Evolutionary conservation across 2,113 vertebrate species (phyloP).

Genomic region (Bubo scandiacus): DNA sequence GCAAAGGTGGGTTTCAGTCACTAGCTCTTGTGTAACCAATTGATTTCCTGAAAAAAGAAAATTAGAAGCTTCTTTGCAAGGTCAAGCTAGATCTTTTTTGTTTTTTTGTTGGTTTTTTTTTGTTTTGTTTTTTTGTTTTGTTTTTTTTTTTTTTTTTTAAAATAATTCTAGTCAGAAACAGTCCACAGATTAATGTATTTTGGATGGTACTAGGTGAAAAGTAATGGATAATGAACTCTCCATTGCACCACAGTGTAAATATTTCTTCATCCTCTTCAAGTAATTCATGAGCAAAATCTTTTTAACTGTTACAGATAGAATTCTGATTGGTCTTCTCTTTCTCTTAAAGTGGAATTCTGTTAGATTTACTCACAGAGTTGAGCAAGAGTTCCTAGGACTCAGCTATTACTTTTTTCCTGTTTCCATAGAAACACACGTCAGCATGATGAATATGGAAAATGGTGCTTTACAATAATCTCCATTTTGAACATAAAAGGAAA

Average conservation of each 20-base stretch:
- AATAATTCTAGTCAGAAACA: background rate
- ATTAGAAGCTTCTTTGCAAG: background rate
- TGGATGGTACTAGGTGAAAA: background rate
- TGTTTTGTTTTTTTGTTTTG: no score
- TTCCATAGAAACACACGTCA: conserved; percentile 49
- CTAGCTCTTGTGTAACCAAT: background rate
- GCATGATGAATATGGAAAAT: conserved; percentile 22
- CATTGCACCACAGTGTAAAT: background rate
- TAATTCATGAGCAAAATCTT: background rate
- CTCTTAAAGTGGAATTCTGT: background rate
- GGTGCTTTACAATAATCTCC: conserved; percentile 42
- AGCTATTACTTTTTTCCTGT: conserved; percentile 21
- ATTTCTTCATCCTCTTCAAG: background rate
- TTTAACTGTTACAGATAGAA: background rate
- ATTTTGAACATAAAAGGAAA: conserved; percentile 38
- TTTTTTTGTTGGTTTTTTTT: background rate
- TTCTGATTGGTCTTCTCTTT: background rate
- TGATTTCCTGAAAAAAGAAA: background rate
- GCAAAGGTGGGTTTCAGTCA: background rate
- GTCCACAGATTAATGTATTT: background rate
- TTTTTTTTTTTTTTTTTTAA: background rate
- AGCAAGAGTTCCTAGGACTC: background rate
- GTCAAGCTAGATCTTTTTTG: background rate
- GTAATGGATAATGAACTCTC: background rate
- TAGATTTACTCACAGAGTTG: background rate